These are phyloP conservation scores for Xyrichtys novacula DNA, from an alignment of 2,797 vertebrate genomes.

Conservation along the genomic window DNA sequence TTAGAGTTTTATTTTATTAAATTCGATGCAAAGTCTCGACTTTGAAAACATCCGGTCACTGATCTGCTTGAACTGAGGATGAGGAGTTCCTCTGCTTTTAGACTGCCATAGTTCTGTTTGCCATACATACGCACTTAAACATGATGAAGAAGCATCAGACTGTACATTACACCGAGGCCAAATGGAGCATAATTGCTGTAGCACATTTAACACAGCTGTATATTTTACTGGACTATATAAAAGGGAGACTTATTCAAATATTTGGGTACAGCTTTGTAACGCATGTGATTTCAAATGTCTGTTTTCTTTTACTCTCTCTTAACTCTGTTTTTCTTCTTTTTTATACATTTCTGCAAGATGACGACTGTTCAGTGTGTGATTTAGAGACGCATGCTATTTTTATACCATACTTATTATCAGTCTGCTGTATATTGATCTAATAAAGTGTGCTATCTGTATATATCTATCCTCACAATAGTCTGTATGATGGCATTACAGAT, in stretches of 20 bases:
- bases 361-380: slow-evolving; percentile 59
- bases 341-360: slow-evolving; percentile 46
- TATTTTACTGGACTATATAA: slow-evolving; percentile 32
- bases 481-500: slow-evolving; percentile 51
- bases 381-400: slow-evolving; percentile 80
- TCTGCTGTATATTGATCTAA: slow-evolving; percentile 63
- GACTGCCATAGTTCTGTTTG: background rate
- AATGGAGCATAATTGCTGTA: slow-evolving; percentile 35
- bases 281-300: slow-evolving; percentile 19
- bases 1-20: slow-evolving; percentile 15
- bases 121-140: background rate
- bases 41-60: slow-evolving; percentile 7
- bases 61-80: background rate
- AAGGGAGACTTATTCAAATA: slow-evolving; percentile 41
- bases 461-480: slow-evolving; percentile 47
- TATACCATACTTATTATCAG: slow-evolving; percentile 59
- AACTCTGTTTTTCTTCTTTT: slow-evolving; percentile 24
- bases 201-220: slow-evolving; percentile 42
- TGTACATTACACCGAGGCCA: slow-evolving; percentile 34
- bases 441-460: slow-evolving; percentile 50
- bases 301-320: slow-evolving; percentile 21
- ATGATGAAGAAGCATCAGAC: slow-evolving; percentile 1
- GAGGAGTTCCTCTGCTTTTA: background rate
- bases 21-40: slow-evolving; percentile 3
- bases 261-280: slow-evolving; percentile 24